Base-by-base conservation (phyloP, 2,888 invertebrate species). In the Herminia tarsipennalis region DNA sequence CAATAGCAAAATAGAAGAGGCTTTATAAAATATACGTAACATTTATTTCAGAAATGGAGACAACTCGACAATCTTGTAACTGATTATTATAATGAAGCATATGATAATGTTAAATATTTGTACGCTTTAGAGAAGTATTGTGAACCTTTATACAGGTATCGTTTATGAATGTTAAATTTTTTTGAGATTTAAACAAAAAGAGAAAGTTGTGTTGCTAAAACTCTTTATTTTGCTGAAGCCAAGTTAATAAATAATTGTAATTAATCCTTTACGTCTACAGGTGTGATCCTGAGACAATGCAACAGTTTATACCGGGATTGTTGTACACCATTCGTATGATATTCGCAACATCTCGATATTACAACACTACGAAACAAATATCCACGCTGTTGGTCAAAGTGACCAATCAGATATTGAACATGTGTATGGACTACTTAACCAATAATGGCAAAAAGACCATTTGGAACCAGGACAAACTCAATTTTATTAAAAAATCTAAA, bases 361-460 rank as follows among this genome's bases (percentile, higher is more conserved):
- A 96, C 78, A 96, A 96, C 73, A 96, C 95, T 1, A 94, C 95
- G 0, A 95, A 95, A 64, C 94, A 95, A 71, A 94, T 96, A 66
- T 95, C 96, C 0, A 95, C 96, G 0, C 86, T 96, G 12, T 89
- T 96, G 61, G 95, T 96, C 6, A 95, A 98, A 93, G 95, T 97
- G 25, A 97, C 97, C 1, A 98, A 98, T 84, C 97, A 98, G 84
- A 94, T 98, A 86, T 95, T 98, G 13, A 94, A 95, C 39, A 94
- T 94, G 49, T 96, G 97, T 76, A 94, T 95, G 83, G 92, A 93
- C 5, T 97, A 95, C 81, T 88, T 98, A 47, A 96, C 95, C 0
- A 94, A 95, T 35, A 87, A 93, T 46, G 94, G 93, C 0, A 93
- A 83, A 8, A 92, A 94, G 66, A 94, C 94, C 0, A 93, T 97